phyloP scores from a whole-genome alignment of 2,113 vertebrate species.

The Bos indicus region DNA sequence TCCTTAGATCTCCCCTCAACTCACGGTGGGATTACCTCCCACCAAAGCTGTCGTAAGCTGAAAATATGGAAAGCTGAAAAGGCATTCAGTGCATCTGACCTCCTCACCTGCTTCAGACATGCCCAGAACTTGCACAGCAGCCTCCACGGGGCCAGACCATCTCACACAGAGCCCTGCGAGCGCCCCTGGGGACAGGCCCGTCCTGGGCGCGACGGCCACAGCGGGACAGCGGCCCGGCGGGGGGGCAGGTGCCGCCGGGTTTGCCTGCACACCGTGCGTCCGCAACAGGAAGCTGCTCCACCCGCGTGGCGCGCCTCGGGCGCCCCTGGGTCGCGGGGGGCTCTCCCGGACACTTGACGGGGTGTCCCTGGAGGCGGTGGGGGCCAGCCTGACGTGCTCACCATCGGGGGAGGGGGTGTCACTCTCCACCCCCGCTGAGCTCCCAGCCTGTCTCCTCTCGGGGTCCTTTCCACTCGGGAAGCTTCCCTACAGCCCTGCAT shows the following conservation, averaged over 20 bases:
- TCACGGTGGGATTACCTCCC: neutral
- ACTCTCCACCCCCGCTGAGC: rapidly evolving
- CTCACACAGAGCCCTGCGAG: neutral
- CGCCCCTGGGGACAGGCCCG: neutral
- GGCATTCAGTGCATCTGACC: neutral
- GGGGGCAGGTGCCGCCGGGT: rapidly evolving
- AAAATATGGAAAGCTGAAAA: neutral
- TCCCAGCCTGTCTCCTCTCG: neutral
- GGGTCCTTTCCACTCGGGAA: neutral
- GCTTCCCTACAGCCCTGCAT: neutral
- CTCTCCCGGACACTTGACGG: rapidly evolving
- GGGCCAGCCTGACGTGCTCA: neutral
- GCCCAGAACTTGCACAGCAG: neutral
- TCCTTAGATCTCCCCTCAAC: neutral
- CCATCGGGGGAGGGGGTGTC: too few relatives aligned
- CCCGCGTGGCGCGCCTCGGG: rapidly evolving
- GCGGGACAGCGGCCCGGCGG: rapidly evolving
- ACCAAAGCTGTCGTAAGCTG: neutral
- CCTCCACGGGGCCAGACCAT: rapidly evolving
- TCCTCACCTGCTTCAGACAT: neutral
- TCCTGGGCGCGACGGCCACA: too few relatives aligned
- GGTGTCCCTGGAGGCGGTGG: neutral
- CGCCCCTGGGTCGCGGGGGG: rapidly evolving
- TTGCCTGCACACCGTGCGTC: rapidly evolving
- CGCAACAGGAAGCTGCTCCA: neutral